Percentiles rank a stretch among this genome's conserved stretches.
These are phyloP conservation scores for Catocala fraxini DNA, from an alignment of 2,888 invertebrate genomes.

Conservation along the genomic window DNA sequence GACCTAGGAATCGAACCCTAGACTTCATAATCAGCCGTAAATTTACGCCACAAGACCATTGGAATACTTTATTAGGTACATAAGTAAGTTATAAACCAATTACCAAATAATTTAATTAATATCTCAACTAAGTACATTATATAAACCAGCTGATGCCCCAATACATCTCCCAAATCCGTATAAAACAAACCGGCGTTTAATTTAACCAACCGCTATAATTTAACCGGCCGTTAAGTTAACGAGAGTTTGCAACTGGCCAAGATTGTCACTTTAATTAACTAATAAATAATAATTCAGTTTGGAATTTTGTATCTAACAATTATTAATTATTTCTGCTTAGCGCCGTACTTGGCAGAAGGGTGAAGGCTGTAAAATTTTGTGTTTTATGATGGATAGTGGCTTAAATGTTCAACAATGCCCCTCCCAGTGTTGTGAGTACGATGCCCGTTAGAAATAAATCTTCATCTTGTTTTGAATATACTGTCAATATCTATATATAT, in stretches of 20 bases:
- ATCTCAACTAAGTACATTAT: slow-evolving; percentile 6
- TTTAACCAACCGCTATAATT: slow-evolving; percentile 41
- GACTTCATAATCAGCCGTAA: too few relatives aligned
- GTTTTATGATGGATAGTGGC: too few relatives aligned
- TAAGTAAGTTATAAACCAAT: neutral
- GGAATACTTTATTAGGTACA: too few relatives aligned
- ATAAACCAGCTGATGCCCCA: neutral
- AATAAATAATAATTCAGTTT: slow-evolving; percentile 40
- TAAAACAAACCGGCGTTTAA: slow-evolving; percentile 25
- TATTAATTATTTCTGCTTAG: slow-evolving; percentile 31
- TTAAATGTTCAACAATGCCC: too few relatives aligned
- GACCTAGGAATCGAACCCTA: too few relatives aligned
- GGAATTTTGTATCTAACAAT: slow-evolving; percentile 36
- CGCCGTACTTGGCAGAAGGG: neutral
- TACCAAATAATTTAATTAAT: slow-evolving; percentile 4
- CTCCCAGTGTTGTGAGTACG: too few relatives aligned
- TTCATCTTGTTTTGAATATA: too few relatives aligned
- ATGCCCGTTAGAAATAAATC: too few relatives aligned
- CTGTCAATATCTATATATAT: too few relatives aligned
- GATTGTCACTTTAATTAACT: slow-evolving; percentile 47
- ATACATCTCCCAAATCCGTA: neutral
- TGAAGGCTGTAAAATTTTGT: too few relatives aligned
- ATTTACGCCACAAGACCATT: too few relatives aligned
- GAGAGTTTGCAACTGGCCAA: slow-evolving; percentile 39
- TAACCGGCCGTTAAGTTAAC: slow-evolving; percentile 38